A percentile compares a stretch with the other conserved stretches of the same genome.
phyloP scores from a whole-genome alignment of 2,797 vertebrate genomes.

The Australoheros facetus region DNA sequence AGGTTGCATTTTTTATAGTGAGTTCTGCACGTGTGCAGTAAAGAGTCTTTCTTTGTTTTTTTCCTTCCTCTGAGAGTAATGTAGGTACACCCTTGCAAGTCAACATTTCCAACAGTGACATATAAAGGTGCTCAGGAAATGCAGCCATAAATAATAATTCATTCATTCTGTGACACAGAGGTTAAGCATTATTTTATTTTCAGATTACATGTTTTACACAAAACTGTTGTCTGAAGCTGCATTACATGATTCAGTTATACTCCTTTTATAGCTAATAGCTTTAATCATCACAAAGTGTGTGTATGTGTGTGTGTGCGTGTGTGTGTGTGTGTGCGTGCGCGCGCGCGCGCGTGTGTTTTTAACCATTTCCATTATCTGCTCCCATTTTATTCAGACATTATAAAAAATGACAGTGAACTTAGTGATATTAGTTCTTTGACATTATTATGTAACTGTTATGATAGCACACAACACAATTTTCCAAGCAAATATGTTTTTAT shows the following conservation, averaged over 20 bases:
- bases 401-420: not conserved
- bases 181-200: not conserved
- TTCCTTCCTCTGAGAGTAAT: not conserved
- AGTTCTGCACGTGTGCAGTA: not conserved
- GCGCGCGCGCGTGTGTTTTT: no score
- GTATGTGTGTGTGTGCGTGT: not conserved
- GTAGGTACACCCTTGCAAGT: not conserved
- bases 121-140: no score
- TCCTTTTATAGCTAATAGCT: not conserved
- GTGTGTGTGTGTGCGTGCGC: not conserved
- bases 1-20: no score
- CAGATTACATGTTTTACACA: not conserved
- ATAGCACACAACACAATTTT: not conserved
- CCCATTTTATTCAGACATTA: not conserved
- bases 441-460: not conserved
- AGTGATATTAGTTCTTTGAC: not conserved
- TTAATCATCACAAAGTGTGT: not conserved
- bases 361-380: not conserved
- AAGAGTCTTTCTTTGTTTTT: not conserved
- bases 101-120: no score
- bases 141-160: not conserved
- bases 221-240: not conserved
- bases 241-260: not conserved
- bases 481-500: not conserved
- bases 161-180: not conserved